Percentiles rank a stretch among this genome's conserved stretches.
These are phyloP conservation scores for Plebejus argus DNA, from an alignment of 2,888 invertebrate species.

Conservation along the genomic window DNA sequence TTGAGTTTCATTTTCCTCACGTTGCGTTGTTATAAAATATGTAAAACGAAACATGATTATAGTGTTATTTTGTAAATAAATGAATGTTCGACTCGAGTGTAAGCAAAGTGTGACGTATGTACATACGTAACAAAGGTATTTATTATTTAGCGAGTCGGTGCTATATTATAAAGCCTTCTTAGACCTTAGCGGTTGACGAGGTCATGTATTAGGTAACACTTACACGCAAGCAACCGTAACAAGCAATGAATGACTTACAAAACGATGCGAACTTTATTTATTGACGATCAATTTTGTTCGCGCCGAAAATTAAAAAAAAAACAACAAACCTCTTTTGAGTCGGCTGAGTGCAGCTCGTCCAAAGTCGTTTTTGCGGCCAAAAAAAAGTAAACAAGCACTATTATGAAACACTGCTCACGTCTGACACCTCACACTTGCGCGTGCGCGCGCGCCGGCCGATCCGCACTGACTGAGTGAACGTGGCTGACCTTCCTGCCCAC, in stretches of 20 bases:
- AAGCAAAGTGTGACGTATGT: background rate
- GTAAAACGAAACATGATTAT: background rate
- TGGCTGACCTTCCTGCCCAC: conserved; percentile 76
- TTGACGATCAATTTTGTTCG: background rate
- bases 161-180: conserved; percentile 38
- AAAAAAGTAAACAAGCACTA: conserved; percentile 67
- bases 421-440: conserved; percentile 66
- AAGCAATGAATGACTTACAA: conserved; percentile 67
- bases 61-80: background rate
- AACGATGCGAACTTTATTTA: conserved; percentile 54
- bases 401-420: conserved; percentile 69
- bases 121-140: background rate
- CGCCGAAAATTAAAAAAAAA: conserved; percentile 42
- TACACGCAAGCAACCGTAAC: conserved; percentile 63
- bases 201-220: conserved; percentile 63
- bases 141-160: conserved; percentile 15
- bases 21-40: background rate
- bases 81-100: background rate
- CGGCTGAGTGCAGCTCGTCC: conserved; percentile 53
- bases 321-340: conserved; percentile 69
- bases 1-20: background rate
- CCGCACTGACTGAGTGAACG: conserved; percentile 76
- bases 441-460: conserved; percentile 70
- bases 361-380: conserved; percentile 47
- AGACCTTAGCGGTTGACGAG: conserved; percentile 50